Conservation (phyloP, 2,113 vertebrate genomes). For the Osmerus eperlanus region DNA sequence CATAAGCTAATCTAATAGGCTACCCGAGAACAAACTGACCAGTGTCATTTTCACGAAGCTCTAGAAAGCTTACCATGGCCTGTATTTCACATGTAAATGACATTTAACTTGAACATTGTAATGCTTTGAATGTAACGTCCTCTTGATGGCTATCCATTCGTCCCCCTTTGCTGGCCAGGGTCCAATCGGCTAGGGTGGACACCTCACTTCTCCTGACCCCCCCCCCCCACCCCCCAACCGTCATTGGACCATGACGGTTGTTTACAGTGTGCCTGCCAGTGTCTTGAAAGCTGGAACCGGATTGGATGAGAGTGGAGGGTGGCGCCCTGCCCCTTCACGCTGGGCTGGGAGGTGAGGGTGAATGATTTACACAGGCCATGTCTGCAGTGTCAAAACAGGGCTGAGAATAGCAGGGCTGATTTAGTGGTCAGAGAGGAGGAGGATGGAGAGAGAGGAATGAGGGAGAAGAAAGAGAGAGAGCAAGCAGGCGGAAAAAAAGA, state of each 20-base stretch:
- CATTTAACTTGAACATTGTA: too few relatives aligned
- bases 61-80: background rate
- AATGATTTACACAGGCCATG: slow-evolving; percentile 46
- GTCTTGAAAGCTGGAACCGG: background rate
- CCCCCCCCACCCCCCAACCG: too few relatives aligned
- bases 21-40: background rate
- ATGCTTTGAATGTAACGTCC: too few relatives aligned
- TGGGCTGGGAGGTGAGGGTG: slow-evolving; percentile 27
- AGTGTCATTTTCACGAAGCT: background rate
- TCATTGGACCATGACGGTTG: slow-evolving; percentile 5
- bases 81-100: background rate
- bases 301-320: background rate
- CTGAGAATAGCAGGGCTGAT: slow-evolving; percentile 30
- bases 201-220: background rate
- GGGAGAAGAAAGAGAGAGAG: slow-evolving; percentile 9
- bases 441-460: background rate
- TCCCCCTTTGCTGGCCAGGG: background rate
- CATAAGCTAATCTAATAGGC: background rate
- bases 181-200: background rate
- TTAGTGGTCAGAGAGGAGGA: slow-evolving; percentile 24
- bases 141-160: background rate
- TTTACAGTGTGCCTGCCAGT: background rate
- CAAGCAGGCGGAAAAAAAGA: background rate
- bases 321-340: slow-evolving; percentile 6
- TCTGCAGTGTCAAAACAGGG: slow-evolving; percentile 41